A percentile compares a stretch with the other conserved stretches of the same genome.
Evolutionary conservation across 2,113 vertebrate genomes (phyloP).

Genomic region (Clupea harengus): DNA sequence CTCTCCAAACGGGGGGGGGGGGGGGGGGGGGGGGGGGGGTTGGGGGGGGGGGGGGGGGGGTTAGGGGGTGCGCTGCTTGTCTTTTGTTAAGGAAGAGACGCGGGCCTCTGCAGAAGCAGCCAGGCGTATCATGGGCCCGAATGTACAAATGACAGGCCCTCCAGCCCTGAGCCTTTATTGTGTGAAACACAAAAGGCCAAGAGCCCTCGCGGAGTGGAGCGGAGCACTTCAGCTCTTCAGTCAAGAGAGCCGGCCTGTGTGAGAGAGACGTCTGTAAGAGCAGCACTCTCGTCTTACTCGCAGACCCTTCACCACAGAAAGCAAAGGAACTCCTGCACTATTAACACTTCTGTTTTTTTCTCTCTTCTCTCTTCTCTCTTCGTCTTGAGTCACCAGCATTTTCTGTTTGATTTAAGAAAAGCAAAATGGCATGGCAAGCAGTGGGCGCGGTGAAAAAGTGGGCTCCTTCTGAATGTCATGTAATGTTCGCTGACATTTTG

Average conservation of each 20-base stretch:
- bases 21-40: not conserved
- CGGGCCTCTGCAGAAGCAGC: slow-evolving; percentile 30
- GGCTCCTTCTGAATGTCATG: not conserved
- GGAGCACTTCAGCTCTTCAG: not conserved
- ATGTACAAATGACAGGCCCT: slow-evolving; percentile 30
- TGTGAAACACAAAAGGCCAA: slow-evolving; percentile 42
- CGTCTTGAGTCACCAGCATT: not conserved
- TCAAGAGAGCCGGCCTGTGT: not conserved
- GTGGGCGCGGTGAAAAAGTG: not conserved
- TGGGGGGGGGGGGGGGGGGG: not conserved
- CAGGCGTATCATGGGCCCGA: slow-evolving; percentile 43
- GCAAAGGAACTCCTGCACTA: too few relatives aligned
- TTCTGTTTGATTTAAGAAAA: not conserved
- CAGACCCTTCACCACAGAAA: too few relatives aligned
- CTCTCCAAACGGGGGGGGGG: not conserved
- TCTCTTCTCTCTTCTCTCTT: not conserved
- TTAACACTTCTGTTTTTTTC: not conserved
- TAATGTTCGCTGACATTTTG: slow-evolving; percentile 16
- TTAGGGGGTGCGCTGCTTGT: slow-evolving; percentile 35
- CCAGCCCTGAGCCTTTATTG: slow-evolving; percentile 23
- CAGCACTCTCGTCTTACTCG: too few relatives aligned
- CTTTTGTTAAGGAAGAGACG: slow-evolving; percentile 39
- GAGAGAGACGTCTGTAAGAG: not conserved
- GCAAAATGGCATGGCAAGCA: not conserved
- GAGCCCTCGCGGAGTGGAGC: slow-evolving; percentile 26